Evolutionary conservation across 37 sponge, comb jelly and placozoan species (phyloP).

Genomic region (Oopsacas minuta): DNA sequence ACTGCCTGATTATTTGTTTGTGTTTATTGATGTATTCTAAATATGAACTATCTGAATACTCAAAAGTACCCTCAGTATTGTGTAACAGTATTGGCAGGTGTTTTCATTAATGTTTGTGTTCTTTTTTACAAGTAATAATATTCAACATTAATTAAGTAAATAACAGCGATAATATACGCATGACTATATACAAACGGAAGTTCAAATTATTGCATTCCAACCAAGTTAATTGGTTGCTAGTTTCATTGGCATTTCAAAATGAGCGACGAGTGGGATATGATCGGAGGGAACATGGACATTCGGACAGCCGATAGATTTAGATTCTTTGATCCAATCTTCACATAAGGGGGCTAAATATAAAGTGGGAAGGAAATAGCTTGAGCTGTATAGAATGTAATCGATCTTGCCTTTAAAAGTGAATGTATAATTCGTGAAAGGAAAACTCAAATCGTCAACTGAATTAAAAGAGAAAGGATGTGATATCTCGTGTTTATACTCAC

Average conservation of each 20-base stretch:
- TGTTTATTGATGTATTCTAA: no score
- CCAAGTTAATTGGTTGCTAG: slow-evolving; percentile 8
- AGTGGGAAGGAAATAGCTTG: slow-evolving; percentile 43
- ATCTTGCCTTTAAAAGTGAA: slow-evolving; percentile 90
- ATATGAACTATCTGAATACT: no score
- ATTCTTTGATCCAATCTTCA: slow-evolving; percentile 72
- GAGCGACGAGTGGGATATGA: slow-evolving; percentile 77
- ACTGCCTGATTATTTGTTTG: no score
- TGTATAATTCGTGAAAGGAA: slow-evolving; percentile 80
- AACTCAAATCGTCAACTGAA: slow-evolving; percentile 44
- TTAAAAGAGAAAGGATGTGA: slow-evolving; percentile 67
- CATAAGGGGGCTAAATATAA: slow-evolving; percentile 63
- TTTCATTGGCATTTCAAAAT: slow-evolving; percentile 53
- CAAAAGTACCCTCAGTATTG: background rate
- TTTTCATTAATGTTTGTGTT: background rate
- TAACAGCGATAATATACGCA: background rate
- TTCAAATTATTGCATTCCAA: background rate
- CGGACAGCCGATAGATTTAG: slow-evolving; percentile 78
- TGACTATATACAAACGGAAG: background rate
- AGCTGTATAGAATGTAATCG: slow-evolving; percentile 78
- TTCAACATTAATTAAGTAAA: background rate
- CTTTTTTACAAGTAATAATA: background rate
- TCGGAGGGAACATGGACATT: slow-evolving; percentile 91
- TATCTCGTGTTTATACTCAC: slow-evolving; percentile 43
- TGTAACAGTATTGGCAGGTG: background rate